Base-by-base conservation (phyloP, 2,888 invertebrate genomes). In the Seira ritae region DNA sequence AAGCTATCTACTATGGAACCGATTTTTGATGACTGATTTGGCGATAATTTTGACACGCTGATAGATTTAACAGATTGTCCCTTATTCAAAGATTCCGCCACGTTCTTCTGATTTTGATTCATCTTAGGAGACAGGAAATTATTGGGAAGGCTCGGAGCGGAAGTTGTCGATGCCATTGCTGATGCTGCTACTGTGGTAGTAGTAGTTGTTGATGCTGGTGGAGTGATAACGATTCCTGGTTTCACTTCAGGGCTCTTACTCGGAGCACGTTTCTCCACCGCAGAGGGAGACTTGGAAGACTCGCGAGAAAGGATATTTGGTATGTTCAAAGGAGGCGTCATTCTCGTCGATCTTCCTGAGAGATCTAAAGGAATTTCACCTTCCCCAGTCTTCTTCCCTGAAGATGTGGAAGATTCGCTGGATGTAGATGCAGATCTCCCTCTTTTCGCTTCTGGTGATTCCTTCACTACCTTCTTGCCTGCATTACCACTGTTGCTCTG, bases 1-100 rank as follows among this genome's bases (percentile, higher is more conserved):
- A 88, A 78, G 67, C 77, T 87, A 55, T 89, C 88, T 19, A 87
- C 89, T 70, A 88, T 89, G 10, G 88, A 87, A n/a, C 82, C 67
- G 80, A 87, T 87, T 23, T 84, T 84, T 22, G 83, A 84, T 12
- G 70, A 62, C 31, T 84, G 83, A 72, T 80, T 79, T 60, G 86
- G 83, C 12, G 83, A 84, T 55, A 79, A 75, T 75, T 84, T 84
- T 66, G 77, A 80, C 60, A 80, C 84, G 66, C 76, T 84, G 20
- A 84, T 67, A 10, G 81, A 31, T 60, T 78, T 79, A 2, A 62
- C 22, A 23, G 78, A 60, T 78, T 83, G 83, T 65, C 78, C 77
- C 60, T 82, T 81, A 42, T 55, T 55, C 15, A 76, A 72, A 20
- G 72, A n/a, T 17, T 82, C 77, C n/a, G 65, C 17, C 69, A 50